Evolutionary conservation across 2,113 vertebrate species (phyloP).

Genomic region (Gobius niger): DNA sequence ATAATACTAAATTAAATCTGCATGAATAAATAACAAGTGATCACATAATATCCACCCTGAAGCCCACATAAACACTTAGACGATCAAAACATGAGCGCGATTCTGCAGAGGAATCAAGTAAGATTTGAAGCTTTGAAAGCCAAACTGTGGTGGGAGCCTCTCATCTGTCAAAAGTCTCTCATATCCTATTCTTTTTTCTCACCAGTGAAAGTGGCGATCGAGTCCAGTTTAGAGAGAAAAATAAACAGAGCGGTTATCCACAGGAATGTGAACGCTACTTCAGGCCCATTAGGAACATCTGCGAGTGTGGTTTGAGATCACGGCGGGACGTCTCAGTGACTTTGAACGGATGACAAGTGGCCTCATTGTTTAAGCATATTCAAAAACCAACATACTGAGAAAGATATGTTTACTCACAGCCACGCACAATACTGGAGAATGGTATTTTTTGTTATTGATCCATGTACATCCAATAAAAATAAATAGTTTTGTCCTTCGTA

Average conservation of each 20-base stretch:
- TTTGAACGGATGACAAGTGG: conserved; percentile 68
- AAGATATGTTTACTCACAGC: conserved; percentile 41
- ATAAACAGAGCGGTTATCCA: conserved; percentile 75
- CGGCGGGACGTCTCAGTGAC: conserved; percentile 58
- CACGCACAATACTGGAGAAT: neutral
- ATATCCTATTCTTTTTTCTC: conserved; percentile 57
- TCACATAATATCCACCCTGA: conserved; percentile 1
- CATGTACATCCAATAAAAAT: no score
- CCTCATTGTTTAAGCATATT: conserved; percentile 65
- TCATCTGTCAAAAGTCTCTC: conserved; percentile 46
- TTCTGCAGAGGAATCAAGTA: conserved; percentile 4
- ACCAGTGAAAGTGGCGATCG: conserved; percentile 66
- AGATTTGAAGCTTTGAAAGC: conserved; percentile 22
- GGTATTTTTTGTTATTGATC: no score
- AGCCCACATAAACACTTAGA: neutral
- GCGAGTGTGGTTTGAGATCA: conserved; percentile 70
- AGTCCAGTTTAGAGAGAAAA: conserved; percentile 64
- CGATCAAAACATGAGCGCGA: conserved; percentile 1
- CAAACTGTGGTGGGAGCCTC: conserved; percentile 53
- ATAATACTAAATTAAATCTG: neutral
- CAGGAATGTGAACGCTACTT: conserved; percentile 74
- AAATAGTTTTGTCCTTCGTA: no score
- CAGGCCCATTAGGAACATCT: conserved; percentile 75
- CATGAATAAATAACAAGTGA: conserved; percentile 1
- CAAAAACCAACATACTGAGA: conserved; percentile 38